A percentile compares a stretch with the other conserved stretches of the same genome.
Conservation (phyloP, 2,797 vertebrate species). For the Chelmon rostratus region DNA sequence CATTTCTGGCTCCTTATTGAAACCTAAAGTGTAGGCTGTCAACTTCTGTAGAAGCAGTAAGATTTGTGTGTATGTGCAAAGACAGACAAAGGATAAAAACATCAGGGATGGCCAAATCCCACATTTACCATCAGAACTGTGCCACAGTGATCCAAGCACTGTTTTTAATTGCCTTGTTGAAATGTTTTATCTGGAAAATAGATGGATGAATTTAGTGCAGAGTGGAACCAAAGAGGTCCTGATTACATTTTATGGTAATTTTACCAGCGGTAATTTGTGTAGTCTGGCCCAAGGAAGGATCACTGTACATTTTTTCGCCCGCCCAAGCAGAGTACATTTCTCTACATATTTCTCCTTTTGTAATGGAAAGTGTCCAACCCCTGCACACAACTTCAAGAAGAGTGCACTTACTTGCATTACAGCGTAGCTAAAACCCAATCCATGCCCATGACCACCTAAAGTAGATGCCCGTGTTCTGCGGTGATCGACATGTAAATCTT, state of each 20-base stretch:
- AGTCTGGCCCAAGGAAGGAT: background rate
- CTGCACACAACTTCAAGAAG: background rate
- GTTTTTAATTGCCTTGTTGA: background rate
- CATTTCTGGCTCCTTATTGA: background rate
- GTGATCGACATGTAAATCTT: constrained; percentile 64
- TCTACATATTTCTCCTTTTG: background rate
- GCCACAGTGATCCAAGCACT: background rate
- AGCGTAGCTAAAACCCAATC: constrained; percentile 38
- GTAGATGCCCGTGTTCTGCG: constrained; percentile 46
- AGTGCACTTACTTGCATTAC: constrained; percentile 29
- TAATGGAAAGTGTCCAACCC: background rate
- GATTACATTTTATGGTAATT: background rate
- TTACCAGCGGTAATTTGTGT: background rate
- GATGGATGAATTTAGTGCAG: background rate
- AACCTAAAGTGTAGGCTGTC: background rate
- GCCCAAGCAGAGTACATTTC: background rate
- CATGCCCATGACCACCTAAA: constrained; percentile 42
- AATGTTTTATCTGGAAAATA: background rate
- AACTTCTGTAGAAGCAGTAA: background rate
- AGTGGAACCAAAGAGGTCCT: background rate
- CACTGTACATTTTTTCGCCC: background rate
- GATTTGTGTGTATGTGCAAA: background rate
- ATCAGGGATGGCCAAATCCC: background rate
- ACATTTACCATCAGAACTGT: background rate
- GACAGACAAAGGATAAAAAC: background rate